These are phyloP conservation scores for Oligia latruncula DNA, from an alignment of 2,888 invertebrate genomes.

Conservation along the genomic window DNA sequence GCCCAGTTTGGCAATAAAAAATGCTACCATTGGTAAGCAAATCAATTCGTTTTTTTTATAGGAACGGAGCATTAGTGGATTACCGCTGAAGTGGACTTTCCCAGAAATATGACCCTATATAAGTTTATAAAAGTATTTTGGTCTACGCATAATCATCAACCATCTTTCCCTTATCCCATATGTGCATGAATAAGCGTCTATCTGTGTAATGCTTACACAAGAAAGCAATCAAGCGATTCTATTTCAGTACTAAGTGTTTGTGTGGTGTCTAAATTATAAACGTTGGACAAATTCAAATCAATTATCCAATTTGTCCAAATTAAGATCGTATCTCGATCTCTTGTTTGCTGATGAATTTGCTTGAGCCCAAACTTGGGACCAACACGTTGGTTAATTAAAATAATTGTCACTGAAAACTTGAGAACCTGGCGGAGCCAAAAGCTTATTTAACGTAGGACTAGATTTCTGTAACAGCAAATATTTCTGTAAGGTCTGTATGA, in stretches of 20 bases:
- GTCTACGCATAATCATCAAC: neutral
- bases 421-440: neutral
- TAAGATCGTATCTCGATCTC: conserved; percentile 29
- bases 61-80: neutral
- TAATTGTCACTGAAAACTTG: neutral
- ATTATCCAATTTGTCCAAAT: conserved; percentile 42
- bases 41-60: neutral
- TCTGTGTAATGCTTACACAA: neutral
- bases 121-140: neutral
- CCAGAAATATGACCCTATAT: neutral
- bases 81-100: neutral
- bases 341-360: conserved; percentile 16
- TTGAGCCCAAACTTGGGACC: conserved; percentile 5
- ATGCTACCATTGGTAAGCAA: neutral
- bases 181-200: neutral
- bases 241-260: conserved; percentile 6
- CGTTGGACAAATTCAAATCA: neutral
- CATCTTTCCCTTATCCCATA: neutral
- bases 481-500: no score
- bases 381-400: neutral
- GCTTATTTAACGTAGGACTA: neutral
- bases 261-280: conserved; percentile 15
- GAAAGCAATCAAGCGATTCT: conserved; percentile 1
- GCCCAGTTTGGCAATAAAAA: neutral
- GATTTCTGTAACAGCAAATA: no score